Conservation (phyloP, 2,888 invertebrate genomes). For the Plagodis dolabraria region DNA sequence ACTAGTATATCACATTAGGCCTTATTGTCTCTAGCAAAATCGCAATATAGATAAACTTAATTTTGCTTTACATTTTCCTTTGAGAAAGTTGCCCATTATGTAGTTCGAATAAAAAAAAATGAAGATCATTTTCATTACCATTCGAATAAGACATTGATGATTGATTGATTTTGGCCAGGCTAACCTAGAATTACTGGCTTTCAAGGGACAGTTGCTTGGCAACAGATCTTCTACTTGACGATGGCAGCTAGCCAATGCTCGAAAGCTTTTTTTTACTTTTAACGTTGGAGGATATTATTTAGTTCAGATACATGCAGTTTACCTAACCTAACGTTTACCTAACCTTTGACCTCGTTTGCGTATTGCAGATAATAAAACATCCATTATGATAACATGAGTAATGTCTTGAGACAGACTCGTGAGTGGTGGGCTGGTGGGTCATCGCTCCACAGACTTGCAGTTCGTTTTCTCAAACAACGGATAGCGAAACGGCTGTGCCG, state of each 20-base stretch:
- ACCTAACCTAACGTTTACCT: constrained; percentile 23
- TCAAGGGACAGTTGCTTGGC: too few relatives aligned
- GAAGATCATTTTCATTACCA: too few relatives aligned
- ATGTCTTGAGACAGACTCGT: constrained; percentile 38
- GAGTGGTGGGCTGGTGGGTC: constrained; percentile 55
- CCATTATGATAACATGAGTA: constrained; percentile 34
- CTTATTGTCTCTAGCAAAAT: background rate
- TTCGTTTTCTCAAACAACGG: constrained; percentile 38
- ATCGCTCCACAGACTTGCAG: constrained; percentile 48
- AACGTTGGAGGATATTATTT: background rate
- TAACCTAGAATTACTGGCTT: too few relatives aligned
- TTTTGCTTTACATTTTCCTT: too few relatives aligned
- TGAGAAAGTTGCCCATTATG: too few relatives aligned
- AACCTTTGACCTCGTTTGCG: constrained; percentile 10
- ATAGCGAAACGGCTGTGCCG: constrained; percentile 43
- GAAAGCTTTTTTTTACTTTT: background rate
- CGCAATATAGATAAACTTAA: too few relatives aligned
- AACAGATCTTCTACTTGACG: background rate
- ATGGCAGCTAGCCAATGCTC: background rate
- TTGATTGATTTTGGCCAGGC: too few relatives aligned
- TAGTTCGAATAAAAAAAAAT: too few relatives aligned
- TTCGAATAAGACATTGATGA: too few relatives aligned
- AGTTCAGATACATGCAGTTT: constrained; percentile 1
- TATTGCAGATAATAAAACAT: constrained; percentile 15
- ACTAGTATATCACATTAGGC: too few relatives aligned